These are phyloP conservation scores for Cloeon dipterum DNA, from an alignment of 2,888 invertebrate species.

Conservation along the genomic window DNA sequence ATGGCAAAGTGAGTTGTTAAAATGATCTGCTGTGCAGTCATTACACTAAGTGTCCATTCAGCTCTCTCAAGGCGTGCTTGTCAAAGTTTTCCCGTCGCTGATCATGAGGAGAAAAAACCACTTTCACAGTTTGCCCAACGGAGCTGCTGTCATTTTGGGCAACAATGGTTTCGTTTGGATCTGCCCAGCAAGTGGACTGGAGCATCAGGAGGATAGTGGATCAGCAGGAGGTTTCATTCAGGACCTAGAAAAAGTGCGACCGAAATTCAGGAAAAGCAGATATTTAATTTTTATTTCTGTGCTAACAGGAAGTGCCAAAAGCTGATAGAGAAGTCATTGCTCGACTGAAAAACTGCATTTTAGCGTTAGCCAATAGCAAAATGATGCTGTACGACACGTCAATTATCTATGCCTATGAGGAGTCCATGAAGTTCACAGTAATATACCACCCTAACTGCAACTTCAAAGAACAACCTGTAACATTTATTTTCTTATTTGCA, in stretches of 20 bases:
- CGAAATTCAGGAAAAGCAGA: not conserved
- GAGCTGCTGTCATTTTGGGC: conserved; percentile 79
- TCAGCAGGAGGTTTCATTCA: conserved; percentile 50
- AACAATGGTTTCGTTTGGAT: conserved; percentile 96
- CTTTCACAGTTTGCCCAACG: conserved; percentile 81
- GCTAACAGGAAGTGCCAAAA: conserved; percentile 34
- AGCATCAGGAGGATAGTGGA: conserved; percentile 34
- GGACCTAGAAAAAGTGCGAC: conserved; percentile 35
- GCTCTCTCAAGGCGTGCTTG: conserved; percentile 66
- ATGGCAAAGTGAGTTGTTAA: conserved; percentile 54
- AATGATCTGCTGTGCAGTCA: not conserved
- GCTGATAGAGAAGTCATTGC: conserved; percentile 68
- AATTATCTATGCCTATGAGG: conserved; percentile 74
- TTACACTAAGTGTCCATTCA: conserved; percentile 16
- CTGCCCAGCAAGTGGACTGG: conserved; percentile 31
- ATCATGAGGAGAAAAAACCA: conserved; percentile 87
- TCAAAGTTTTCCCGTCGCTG: conserved; percentile 78
- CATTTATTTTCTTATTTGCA: conserved; percentile 13
- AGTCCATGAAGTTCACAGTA: conserved; percentile 58
- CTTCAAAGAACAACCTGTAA: too few relatives aligned
- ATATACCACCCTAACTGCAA: too few relatives aligned
- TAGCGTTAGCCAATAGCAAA: conserved; percentile 63
- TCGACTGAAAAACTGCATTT: conserved; percentile 70
- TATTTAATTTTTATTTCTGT: not conserved
- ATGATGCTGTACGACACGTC: conserved; percentile 84